Percentiles rank a stretch among this genome's conserved stretches.
Evolutionary conservation across 1,140 invertebrate species (phyloP).

Genomic region (Tetragnatha versicolor): DNA sequence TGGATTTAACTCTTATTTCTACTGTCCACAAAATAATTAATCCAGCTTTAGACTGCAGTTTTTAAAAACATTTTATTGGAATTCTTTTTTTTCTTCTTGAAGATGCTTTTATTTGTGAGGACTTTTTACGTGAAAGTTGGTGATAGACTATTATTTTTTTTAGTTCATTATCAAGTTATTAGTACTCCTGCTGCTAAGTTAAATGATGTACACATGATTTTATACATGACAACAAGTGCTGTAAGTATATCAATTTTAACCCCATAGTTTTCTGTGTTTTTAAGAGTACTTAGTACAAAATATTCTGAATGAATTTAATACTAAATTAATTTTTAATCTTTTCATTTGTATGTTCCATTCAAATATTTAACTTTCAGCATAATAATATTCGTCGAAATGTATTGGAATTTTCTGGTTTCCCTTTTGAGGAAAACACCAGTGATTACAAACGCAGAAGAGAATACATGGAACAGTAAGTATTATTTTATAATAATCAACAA

Average conservation of each 20-base stretch:
- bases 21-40: not conserved
- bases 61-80: not conserved
- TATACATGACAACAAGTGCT: conserved; percentile 45
- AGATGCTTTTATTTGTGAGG: not conserved
- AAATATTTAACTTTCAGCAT: conserved; percentile 37
- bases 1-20: not conserved
- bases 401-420: conserved; percentile 48
- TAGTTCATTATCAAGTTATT: conserved; percentile 53
- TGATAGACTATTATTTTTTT: not conserved
- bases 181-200: conserved; percentile 45
- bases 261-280: too few species aligned
- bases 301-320: not conserved
- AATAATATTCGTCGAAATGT: conserved; percentile 34
- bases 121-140: not conserved
- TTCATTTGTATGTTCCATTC: too few species aligned
- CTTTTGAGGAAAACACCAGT: conserved; percentile 37
- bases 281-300: too few species aligned
- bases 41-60: not conserved
- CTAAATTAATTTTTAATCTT: not conserved
- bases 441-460: conserved; percentile 26
- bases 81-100: not conserved
- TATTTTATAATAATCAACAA: too few species aligned
- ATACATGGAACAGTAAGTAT: conserved; percentile 52
- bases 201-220: conserved; percentile 50
- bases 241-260: too few species aligned